These are phyloP conservation scores for Drosophila ambigua DNA, from an alignment of 1,140 invertebrate genomes.

Conservation along the genomic window DNA sequence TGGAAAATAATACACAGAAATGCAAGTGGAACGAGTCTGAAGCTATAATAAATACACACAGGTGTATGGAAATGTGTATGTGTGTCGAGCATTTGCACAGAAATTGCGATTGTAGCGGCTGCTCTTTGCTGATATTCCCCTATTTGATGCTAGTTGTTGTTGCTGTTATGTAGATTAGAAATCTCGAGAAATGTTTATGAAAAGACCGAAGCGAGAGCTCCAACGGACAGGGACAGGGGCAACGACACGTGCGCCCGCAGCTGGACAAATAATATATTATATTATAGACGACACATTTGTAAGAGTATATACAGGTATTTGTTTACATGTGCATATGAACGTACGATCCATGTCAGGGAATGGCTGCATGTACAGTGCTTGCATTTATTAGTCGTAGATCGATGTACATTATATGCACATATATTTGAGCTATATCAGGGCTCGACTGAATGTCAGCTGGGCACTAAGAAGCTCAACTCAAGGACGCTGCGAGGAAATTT, in stretches of 20 bases:
- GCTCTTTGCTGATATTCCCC: slow-evolving; percentile 35
- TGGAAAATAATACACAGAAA: slow-evolving; percentile 29
- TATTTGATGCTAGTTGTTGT: slow-evolving; percentile 1
- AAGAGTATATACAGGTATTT: slow-evolving; percentile 5
- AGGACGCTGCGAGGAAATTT: too few relatives aligned
- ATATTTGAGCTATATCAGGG: too few relatives aligned
- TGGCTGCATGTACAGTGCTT: slow-evolving; percentile 37
- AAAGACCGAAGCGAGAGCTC: slow-evolving; percentile 5
- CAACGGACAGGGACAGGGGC: slow-evolving; percentile 32
- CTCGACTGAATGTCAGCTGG: too few relatives aligned
- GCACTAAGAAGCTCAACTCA: too few relatives aligned
- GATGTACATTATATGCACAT: neutral
- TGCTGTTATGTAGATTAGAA: slow-evolving; percentile 59
- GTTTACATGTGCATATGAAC: slow-evolving; percentile 2
- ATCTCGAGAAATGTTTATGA: slow-evolving; percentile 59
- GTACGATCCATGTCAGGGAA: slow-evolving; percentile 11
- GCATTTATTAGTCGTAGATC: slow-evolving; percentile 46
- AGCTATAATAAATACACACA: slow-evolving; percentile 33
- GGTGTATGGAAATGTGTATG: too few relatives aligned
- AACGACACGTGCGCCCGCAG: slow-evolving; percentile 57
- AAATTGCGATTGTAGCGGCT: slow-evolving; percentile 49
- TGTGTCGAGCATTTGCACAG: slow-evolving; percentile 27
- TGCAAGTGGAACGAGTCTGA: slow-evolving; percentile 51
- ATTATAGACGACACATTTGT: neutral
- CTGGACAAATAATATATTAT: slow-evolving; percentile 48